Evolutionary conservation across 2,888 invertebrate species (phyloP).

Genomic region (Rhaphigaster nebulosa): DNA sequence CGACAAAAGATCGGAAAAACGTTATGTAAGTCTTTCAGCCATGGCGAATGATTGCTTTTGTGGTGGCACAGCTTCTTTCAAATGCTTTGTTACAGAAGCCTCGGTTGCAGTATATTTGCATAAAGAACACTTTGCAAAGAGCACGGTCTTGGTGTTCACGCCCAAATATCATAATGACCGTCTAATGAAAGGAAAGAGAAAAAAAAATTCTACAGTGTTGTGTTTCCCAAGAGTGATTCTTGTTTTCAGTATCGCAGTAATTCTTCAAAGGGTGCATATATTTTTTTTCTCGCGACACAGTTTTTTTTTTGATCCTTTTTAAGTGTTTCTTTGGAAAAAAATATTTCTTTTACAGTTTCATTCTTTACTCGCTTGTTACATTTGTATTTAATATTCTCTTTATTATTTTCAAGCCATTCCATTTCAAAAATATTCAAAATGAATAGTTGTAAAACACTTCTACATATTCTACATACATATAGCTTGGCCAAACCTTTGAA

Average conservation of each 20-base stretch:
- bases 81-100: slow-evolving; percentile 25
- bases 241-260: background rate
- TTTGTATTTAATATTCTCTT: too few species aligned
- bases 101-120: slow-evolving; percentile 24
- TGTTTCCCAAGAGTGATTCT: background rate
- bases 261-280: background rate
- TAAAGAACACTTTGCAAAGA: slow-evolving; percentile 23
- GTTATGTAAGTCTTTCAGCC: slow-evolving; percentile 13
- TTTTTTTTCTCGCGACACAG: background rate
- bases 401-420: too few species aligned
- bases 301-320: too few species aligned
- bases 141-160: slow-evolving; percentile 17
- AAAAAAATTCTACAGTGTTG: background rate
- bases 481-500: too few species aligned
- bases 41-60: slow-evolving; percentile 19
- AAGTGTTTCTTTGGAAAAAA: too few species aligned
- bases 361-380: too few species aligned
- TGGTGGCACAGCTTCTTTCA: slow-evolving; percentile 22
- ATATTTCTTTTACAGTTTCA: too few species aligned
- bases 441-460: too few species aligned
- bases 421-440: too few species aligned
- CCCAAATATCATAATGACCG: slow-evolving; percentile 4
- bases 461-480: too few species aligned
- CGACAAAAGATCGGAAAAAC: background rate
- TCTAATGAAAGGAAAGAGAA: background rate